phyloP scores from a whole-genome alignment of 2,113 vertebrate genomes.

The Stigmatopora nigra region DNA sequence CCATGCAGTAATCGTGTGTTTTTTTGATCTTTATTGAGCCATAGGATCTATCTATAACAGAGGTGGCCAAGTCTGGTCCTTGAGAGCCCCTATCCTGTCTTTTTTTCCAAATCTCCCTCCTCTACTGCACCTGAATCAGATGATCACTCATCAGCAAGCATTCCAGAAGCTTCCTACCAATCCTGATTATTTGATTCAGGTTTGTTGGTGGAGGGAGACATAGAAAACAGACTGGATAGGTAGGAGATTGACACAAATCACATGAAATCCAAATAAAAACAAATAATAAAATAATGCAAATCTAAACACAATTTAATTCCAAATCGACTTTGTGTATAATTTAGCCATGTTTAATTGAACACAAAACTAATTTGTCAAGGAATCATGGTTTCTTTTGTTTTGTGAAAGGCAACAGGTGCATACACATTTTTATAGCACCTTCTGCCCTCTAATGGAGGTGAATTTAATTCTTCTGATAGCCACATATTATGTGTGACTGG shows the following conservation, averaged over 20 bases:
- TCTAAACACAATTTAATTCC: neutral
- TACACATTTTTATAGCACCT: neutral
- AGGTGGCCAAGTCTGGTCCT: too few species aligned
- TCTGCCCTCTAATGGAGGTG: neutral
- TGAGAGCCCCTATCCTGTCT: too few species aligned
- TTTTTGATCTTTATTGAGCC: neutral
- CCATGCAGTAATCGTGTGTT: neutral
- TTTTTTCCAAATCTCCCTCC: too few species aligned
- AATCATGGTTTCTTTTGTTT: neutral
- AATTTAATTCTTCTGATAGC: neutral
- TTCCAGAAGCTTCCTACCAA: too few species aligned
- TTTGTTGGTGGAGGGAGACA: too few species aligned
- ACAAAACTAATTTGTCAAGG: neutral
- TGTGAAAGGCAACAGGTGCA: neutral
- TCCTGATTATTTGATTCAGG: too few species aligned
- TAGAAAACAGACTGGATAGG: too few species aligned
- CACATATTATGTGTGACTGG: neutral
- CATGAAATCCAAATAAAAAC: neutral
- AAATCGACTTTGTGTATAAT: neutral
- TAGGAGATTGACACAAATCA: neutral
- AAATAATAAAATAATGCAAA: neutral
- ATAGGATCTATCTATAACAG: too few species aligned
- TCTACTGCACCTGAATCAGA: too few species aligned
- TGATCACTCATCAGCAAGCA: too few species aligned
- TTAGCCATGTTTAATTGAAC: neutral